These are phyloP conservation scores for Hycleus cichorii DNA, from an alignment of 1,140 invertebrate species.

Conservation along the genomic window DNA sequence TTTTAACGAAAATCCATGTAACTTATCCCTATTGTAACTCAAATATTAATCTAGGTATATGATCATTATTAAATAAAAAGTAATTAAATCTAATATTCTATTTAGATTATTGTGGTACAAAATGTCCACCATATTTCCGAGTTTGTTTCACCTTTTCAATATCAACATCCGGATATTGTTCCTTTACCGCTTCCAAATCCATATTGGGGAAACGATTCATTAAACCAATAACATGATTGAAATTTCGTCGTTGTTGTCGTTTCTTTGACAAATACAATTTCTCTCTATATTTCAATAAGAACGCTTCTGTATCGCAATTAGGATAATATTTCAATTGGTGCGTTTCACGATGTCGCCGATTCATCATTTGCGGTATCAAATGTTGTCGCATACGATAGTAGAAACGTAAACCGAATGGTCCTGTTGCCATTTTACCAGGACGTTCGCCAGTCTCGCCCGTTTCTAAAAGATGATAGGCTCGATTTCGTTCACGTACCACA, in stretches of 20 bases:
- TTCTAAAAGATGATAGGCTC: slow-evolving; percentile 85
- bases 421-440: slow-evolving; percentile 51
- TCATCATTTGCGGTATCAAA: slow-evolving; percentile 50
- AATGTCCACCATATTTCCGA: slow-evolving; percentile 55
- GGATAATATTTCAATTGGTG: slow-evolving; percentile 41
- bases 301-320: slow-evolving; percentile 52
- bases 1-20: not conserved
- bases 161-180: slow-evolving; percentile 69
- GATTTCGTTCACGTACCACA: slow-evolving; percentile 88
- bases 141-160: slow-evolving; percentile 54
- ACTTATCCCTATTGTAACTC: not conserved
- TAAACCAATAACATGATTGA: slow-evolving; percentile 57
- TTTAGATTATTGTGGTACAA: slow-evolving; percentile 41
- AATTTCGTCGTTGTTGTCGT: slow-evolving; percentile 50
- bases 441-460: slow-evolving; percentile 78
- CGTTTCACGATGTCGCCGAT: slow-evolving; percentile 51
- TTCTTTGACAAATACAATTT: slow-evolving; percentile 52
- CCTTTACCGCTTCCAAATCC: slow-evolving; percentile 61
- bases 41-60: not conserved
- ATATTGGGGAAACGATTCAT: slow-evolving; percentile 69
- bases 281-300: slow-evolving; percentile 57
- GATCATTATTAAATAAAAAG: not conserved
- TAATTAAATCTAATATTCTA: not conserved
- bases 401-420: slow-evolving; percentile 50
- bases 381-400: slow-evolving; percentile 44